phyloP scores from a whole-genome alignment of 2,113 vertebrate genomes.

The Coreoperca whiteheadi region DNA sequence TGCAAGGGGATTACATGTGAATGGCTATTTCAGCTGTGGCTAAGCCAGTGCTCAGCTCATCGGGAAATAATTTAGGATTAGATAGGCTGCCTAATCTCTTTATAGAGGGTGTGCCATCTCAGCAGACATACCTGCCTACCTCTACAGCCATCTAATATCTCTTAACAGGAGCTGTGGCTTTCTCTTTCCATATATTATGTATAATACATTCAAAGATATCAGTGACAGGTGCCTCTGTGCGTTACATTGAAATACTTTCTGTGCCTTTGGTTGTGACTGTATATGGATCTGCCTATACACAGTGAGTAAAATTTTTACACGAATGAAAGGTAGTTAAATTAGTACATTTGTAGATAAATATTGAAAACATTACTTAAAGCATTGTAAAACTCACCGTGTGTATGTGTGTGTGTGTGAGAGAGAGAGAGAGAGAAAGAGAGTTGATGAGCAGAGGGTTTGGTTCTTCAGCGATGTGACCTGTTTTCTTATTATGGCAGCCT shows the following conservation, averaged over 20 bases:
- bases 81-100: slow-evolving; percentile 92
- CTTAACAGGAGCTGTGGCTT: slow-evolving; percentile 45
- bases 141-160: slow-evolving; percentile 64
- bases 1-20: slow-evolving; percentile 86
- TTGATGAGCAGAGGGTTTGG: slow-evolving; percentile 21
- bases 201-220: slow-evolving; percentile 31
- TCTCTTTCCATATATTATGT: slow-evolving; percentile 60
- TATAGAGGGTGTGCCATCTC: slow-evolving; percentile 92
- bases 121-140: slow-evolving; percentile 85
- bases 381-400: neutral
- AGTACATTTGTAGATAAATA: neutral
- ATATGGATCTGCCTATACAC: slow-evolving; percentile 81
- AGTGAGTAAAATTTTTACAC: slow-evolving; percentile 69
- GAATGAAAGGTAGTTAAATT: slow-evolving; percentile 1
- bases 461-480: slow-evolving; percentile 57
- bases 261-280: slow-evolving; percentile 69
- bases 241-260: slow-evolving; percentile 34
- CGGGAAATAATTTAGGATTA: slow-evolving; percentile 95
- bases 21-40: slow-evolving; percentile 88
- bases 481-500: slow-evolving; percentile 57
- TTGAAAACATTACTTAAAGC: neutral
- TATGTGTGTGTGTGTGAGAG: neutral
- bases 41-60: slow-evolving; percentile 87
- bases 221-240: slow-evolving; percentile 22
- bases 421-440: neutral